Evolutionary conservation across 2,888 invertebrate genomes (phyloP), one percentile per base, ranked within the genome.

Genomic region (Myopa tessellatipennis): DNA sequence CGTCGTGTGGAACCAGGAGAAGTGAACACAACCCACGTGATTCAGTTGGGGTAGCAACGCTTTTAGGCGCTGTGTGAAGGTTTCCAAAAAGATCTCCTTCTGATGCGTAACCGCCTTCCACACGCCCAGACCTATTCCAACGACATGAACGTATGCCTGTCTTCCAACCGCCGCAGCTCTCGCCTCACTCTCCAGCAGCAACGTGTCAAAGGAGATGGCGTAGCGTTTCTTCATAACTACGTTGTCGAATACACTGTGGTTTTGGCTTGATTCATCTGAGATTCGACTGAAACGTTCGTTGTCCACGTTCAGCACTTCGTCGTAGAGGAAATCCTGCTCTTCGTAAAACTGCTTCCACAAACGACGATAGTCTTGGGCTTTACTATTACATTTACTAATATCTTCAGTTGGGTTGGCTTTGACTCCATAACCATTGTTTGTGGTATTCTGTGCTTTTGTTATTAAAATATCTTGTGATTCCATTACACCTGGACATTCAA

Each of bases 41-140:
- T 89, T 86, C 7, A 94, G 83, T 3, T 89, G 86, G 36, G 90
- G 85, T 74, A 90, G 85, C 78, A 91, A 83, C 60, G 90, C 90
- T 5, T 90, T 90, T 58, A 93, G 87, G 16, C 94, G 90, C 74
- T 93, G 91, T 38, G 92, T 88, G 80, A 93, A 93, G 0, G 92
- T 91, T 68, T 93, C 90, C 4, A 93, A 85, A 82, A 92, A 94
- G 52, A 93, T 91, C 81, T 92, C 89, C 5, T 90, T 90, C 84
- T 94, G 94, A 79, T 93, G 92, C 0, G 86, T 82, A 0, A 92
- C 91, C 50, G 91, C 88, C 84, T 88, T 91, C 94, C 94, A 94
- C 0, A 93, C 92, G 0, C 94, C 94, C 18, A 92, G 85, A 71
- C 93, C 93, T 63, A 92, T 91, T 5, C 94, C 94, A 52, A 94